Conservation (phyloP, 1,140 invertebrate genomes). For the Coptotermes formosanus region DNA sequence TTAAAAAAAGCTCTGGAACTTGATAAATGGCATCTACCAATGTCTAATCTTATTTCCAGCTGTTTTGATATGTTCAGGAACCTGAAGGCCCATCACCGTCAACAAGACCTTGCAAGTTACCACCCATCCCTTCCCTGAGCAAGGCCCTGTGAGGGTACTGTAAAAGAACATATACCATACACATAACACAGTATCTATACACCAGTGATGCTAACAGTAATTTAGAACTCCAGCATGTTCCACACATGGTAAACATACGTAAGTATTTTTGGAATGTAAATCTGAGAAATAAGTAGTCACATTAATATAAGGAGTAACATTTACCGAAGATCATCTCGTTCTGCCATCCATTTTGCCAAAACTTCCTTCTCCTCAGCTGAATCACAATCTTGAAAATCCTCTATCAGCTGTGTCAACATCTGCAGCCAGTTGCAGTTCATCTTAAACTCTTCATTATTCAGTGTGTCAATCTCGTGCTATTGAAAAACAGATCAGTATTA, state of each 20-base stretch:
- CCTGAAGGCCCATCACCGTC: no score
- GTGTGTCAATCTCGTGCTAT: conserved; percentile 88
- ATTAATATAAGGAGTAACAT: conserved; percentile 14
- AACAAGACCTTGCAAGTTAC: no score
- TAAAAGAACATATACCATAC: neutral
- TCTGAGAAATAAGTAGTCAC: neutral
- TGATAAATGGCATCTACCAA: no score
- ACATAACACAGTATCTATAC: neutral
- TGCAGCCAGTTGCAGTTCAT: conserved; percentile 88
- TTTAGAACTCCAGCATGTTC: neutral
- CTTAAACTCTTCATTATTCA: conserved; percentile 84
- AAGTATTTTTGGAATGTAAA: neutral
- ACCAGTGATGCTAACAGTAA: neutral
- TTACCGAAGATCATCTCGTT: conserved; percentile 80
- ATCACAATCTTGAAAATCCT: conserved; percentile 81
- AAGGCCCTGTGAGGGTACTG: neutral
- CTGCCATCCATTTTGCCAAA: conserved; percentile 76
- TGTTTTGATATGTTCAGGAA: no score
- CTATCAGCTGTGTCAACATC: conserved; percentile 87
- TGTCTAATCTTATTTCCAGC: no score
- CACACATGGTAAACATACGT: neutral
- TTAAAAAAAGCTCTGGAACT: no score
- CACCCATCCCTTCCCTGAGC: no score
- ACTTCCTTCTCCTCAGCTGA: conserved; percentile 65
- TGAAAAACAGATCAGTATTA: no score